Percentiles rank a stretch among this genome's conserved stretches.
Evolutionary conservation across 1,140 invertebrate species (phyloP).

Genomic region (Eriosoma lanigerum): DNA sequence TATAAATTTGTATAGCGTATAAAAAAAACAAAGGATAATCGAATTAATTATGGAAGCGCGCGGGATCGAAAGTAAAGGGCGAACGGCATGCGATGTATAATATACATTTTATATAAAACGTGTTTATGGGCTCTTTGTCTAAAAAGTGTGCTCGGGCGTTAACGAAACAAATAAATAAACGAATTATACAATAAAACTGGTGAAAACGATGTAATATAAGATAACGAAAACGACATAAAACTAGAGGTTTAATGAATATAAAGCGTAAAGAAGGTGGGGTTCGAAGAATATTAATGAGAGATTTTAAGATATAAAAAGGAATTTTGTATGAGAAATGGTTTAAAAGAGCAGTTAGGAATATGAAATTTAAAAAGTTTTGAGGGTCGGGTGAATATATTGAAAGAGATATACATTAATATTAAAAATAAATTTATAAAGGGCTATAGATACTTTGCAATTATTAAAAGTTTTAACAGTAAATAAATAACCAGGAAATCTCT

Average conservation of each 20-base stretch:
- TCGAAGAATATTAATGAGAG: constrained; percentile 49
- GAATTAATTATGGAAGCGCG: constrained; percentile 21
- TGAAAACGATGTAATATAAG: constrained; percentile 33
- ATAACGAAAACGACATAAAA: constrained; percentile 45
- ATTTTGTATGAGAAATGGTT: constrained; percentile 13
- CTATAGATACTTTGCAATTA: not conserved
- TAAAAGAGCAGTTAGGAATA: constrained; percentile 21
- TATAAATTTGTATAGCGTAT: not conserved
- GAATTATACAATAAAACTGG: constrained; percentile 48
- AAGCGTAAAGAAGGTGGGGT: constrained; percentile 16
- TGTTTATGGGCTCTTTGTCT: constrained; percentile 40
- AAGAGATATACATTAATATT: not conserved
- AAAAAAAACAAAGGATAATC: not conserved
- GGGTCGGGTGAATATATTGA: not conserved
- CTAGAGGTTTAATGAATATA: constrained; percentile 47
- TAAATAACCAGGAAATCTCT: not conserved
- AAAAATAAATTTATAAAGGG: not conserved
- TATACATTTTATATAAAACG: constrained; percentile 5
- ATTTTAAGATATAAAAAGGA: constrained; percentile 44
- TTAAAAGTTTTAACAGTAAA: not conserved
- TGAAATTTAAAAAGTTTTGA: constrained; percentile 1
- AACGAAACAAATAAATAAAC: constrained; percentile 48
- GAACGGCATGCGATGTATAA: too few species aligned
- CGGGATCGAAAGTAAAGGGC: constrained; percentile 2
- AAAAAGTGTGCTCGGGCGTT: constrained; percentile 26